These are phyloP conservation scores for Nyctereutes procyonoides DNA, from an alignment of 2,113 vertebrate genomes.

Conservation along the genomic window DNA sequence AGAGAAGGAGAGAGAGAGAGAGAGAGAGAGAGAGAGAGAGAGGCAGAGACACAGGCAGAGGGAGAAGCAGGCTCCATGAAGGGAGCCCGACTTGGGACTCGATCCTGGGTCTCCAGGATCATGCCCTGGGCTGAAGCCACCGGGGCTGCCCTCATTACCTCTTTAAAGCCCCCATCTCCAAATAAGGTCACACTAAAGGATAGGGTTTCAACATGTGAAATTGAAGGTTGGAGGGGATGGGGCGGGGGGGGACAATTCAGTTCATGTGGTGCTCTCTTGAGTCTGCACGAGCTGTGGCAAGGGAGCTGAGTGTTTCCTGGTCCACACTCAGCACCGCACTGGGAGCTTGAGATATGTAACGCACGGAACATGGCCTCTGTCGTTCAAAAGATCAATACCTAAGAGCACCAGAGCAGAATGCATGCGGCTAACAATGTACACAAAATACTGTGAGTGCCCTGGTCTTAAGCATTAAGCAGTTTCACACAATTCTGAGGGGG, in stretches of 20 bases:
- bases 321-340: accelerated
- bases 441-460: no score
- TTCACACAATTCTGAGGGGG: not conserved
- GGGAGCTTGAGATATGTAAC: accelerated
- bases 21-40: no score
- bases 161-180: not conserved
- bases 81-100: no score
- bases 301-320: accelerated
- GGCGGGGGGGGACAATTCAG: no score
- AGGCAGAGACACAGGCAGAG: no score
- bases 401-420: not conserved
- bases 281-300: accelerated
- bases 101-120: no score
- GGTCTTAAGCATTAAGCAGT: no score
- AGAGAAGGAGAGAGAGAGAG: no score
- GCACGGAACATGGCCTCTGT: no score
- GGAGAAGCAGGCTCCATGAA: no score
- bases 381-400: accelerated
- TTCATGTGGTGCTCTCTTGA: not conserved
- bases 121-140: no score
- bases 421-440: accelerated
- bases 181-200: no score
- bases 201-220: not conserved
- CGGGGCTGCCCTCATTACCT: not conserved
- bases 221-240: not conserved